These are phyloP conservation scores for Coecobrya sp. DNA, from an alignment of 2,888 invertebrate genomes.

Conservation along the genomic window DNA sequence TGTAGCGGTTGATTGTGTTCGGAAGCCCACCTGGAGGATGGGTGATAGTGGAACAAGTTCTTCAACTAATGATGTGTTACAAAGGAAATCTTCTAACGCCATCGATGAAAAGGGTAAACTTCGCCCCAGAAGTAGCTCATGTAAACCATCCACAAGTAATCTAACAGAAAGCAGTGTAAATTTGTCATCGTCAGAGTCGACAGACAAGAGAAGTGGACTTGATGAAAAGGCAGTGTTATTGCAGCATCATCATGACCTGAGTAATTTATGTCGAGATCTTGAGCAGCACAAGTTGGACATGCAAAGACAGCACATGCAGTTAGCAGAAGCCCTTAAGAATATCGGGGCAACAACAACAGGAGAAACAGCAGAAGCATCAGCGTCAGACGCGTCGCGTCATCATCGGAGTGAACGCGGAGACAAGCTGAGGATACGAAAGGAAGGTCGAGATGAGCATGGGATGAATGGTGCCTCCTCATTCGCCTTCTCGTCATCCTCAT, in stretches of 20 bases:
- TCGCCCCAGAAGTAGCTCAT: not conserved
- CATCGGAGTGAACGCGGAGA: slow-evolving; percentile 30
- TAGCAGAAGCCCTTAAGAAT: slow-evolving; percentile 65
- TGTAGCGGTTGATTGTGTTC: not conserved
- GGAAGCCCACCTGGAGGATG: slow-evolving; percentile 63
- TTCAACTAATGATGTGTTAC: not conserved
- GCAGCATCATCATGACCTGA: slow-evolving; percentile 75
- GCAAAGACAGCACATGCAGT: slow-evolving; percentile 72
- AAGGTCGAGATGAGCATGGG: slow-evolving; percentile 70
- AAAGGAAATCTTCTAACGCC: not conserved
- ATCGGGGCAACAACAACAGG: slow-evolving; percentile 28
- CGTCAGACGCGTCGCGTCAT: slow-evolving; percentile 19
- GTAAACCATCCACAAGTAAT: slow-evolving; percentile 2
- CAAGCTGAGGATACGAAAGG: slow-evolving; percentile 56
- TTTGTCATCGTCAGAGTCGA: not conserved
- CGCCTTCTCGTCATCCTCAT: not conserved
- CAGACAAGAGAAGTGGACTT: not conserved
- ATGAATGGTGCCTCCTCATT: slow-evolving; percentile 62
- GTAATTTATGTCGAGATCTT: slow-evolving; percentile 61
- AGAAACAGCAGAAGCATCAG: not conserved
- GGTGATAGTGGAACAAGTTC: slow-evolving; percentile 60
- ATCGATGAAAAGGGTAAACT: slow-evolving; percentile 24
- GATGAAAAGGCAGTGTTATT: slow-evolving; percentile 54
- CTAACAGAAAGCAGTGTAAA: slow-evolving; percentile 2
- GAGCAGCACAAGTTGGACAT: slow-evolving; percentile 77